phyloP scores from a whole-genome alignment of 2,888 invertebrate genomes.

The Dione juno region DNA sequence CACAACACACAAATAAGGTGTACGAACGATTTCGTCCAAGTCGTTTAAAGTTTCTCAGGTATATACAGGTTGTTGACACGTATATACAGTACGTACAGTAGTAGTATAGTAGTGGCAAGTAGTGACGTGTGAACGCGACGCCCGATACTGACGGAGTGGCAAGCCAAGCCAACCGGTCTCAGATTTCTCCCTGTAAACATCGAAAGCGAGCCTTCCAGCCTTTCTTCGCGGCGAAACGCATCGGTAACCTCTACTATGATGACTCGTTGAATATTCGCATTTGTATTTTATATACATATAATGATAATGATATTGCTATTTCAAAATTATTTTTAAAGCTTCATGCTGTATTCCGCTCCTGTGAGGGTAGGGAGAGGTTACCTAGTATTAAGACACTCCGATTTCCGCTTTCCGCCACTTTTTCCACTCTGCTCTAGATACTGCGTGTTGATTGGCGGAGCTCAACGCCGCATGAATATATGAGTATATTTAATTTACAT shows the following conservation, averaged over 20 bases:
- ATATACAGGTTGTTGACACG: conserved; percentile 45
- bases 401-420: background rate
- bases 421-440: background rate
- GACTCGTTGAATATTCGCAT: conserved; percentile 50
- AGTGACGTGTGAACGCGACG: conserved; percentile 56
- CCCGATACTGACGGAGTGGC: conserved; percentile 58
- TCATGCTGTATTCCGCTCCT: background rate
- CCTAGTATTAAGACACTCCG: background rate
- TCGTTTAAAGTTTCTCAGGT: conserved; percentile 33
- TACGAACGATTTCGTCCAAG: conserved; percentile 29
- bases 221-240: conserved; percentile 77
- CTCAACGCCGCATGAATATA: background rate
- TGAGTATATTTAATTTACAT: background rate
- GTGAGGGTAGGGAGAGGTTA: background rate
- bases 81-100: conserved; percentile 22
- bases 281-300: no score
- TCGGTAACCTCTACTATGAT: conserved; percentile 57
- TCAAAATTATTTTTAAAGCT: background rate
- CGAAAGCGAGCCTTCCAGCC: conserved; percentile 78
- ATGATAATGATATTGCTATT: no score
- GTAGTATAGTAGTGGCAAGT: conserved; percentile 48
- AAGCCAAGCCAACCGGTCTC: conserved; percentile 61
- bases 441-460: background rate
- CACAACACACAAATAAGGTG: conserved; percentile 38
- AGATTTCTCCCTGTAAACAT: conserved; percentile 82